These are phyloP conservation scores for Marmota monax DNA, from an alignment of 2,113 vertebrate genomes.

Conservation along the genomic window DNA sequence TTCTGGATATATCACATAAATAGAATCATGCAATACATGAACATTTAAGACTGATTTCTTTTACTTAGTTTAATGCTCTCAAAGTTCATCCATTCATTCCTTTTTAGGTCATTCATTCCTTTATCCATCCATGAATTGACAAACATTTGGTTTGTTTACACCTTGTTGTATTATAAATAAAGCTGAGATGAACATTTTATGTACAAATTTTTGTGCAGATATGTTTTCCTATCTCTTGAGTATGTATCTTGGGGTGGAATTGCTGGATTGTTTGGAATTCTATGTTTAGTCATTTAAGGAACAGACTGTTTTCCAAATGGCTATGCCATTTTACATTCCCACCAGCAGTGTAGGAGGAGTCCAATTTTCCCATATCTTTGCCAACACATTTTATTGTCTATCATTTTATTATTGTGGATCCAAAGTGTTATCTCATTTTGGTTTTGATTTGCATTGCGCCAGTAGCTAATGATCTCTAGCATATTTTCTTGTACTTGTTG, in stretches of 20 bases:
- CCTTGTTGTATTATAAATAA: not conserved
- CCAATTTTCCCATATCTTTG: not conserved
- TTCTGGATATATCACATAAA: not conserved
- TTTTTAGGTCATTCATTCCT: not conserved
- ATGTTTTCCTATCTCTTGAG: not conserved
- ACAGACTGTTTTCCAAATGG: not conserved
- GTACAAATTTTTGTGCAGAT: not conserved
- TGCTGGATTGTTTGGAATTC: not conserved
- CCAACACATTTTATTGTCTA: not conserved
- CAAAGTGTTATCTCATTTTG: not conserved
- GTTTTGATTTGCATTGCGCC: not conserved
- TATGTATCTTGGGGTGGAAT: not conserved
- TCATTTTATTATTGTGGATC: not conserved
- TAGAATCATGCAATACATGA: not conserved
- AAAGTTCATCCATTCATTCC: not conserved
- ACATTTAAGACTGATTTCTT: not conserved
- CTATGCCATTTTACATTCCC: not conserved
- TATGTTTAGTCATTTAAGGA: conserved; percentile 28
- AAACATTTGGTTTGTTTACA: not conserved
- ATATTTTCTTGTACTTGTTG: not conserved
- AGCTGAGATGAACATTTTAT: not conserved
- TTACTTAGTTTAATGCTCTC: not conserved
- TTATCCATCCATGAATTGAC: not conserved
- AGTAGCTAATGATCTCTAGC: not conserved
- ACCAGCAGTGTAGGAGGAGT: not conserved